Conservation (phyloP, 2,113 vertebrate genomes). For the Neotoma lepida region DNA sequence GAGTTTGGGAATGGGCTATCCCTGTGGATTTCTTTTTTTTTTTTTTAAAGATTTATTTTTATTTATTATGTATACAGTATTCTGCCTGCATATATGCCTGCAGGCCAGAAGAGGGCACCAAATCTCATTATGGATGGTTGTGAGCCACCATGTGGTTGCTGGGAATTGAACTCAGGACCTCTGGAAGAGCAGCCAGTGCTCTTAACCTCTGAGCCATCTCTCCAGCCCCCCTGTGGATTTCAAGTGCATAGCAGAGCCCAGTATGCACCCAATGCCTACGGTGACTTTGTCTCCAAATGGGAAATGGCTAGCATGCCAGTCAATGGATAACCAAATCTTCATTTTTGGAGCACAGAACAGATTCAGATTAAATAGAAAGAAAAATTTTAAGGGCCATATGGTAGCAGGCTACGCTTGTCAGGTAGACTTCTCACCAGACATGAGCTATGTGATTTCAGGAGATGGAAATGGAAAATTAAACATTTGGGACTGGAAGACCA, state of each 20-base stretch:
- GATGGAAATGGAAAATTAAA: slow-evolving; percentile 98
- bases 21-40: slow-evolving; percentile 99
- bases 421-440: slow-evolving; percentile 98
- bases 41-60: too few relatives aligned
- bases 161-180: too few relatives aligned
- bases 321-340: slow-evolving; percentile 99
- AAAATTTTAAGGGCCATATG: slow-evolving; percentile 99
- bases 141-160: too few relatives aligned
- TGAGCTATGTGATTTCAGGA: slow-evolving; percentile 99
- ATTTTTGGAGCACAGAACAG: slow-evolving; percentile 99
- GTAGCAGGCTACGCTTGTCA: slow-evolving; percentile 98
- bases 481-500: slow-evolving; percentile 99
- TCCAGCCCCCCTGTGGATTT: slow-evolving; percentile 99
- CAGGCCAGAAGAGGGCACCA: too few relatives aligned
- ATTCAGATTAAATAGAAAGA: slow-evolving; percentile 99
- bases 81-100: too few relatives aligned
- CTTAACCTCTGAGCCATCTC: too few relatives aligned
- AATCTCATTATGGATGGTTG: too few relatives aligned
- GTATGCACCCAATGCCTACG: slow-evolving; percentile 99
- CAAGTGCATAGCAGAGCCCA: slow-evolving; percentile 99
- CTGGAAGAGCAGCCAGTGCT: too few relatives aligned
- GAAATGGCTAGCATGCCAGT: slow-evolving; percentile 98
- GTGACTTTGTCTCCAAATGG: slow-evolving; percentile 98
- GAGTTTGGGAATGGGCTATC: slow-evolving; percentile 99
- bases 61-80: too few relatives aligned